Evolutionary conservation across 2,113 vertebrate genomes (phyloP).

Genomic region (Gracilinanus agilis): DNA sequence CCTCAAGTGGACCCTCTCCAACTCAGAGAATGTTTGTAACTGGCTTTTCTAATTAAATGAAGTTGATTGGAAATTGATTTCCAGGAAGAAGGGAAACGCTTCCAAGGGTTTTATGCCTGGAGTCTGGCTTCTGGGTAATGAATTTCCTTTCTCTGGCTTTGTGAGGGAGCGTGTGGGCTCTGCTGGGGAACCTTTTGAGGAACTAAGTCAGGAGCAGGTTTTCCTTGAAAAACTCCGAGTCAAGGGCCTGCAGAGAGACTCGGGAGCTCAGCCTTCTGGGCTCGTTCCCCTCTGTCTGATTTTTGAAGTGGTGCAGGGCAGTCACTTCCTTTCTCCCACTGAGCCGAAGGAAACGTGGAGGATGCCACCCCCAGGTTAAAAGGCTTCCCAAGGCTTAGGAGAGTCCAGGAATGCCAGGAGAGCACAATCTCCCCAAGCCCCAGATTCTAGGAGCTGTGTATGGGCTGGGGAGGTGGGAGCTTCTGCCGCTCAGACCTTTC

Average conservation of each 20-base stretch:
- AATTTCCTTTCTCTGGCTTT: not conserved
- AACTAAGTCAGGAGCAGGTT: not conserved
- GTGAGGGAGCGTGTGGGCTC: not conserved
- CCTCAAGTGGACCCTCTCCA: no score
- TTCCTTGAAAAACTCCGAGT: not conserved
- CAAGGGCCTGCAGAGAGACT: not conserved
- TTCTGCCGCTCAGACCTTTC: not conserved
- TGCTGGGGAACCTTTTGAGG: not conserved
- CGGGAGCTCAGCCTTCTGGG: not conserved
- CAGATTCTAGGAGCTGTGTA: rapidly evolving
- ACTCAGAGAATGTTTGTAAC: not conserved
- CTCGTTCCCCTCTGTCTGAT: not conserved
- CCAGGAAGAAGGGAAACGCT: not conserved
- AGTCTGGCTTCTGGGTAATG: not conserved
- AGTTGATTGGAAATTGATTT: not conserved
- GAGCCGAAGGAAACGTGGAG: not conserved
- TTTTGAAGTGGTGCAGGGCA: not conserved
- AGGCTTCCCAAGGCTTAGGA: not conserved
- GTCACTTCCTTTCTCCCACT: not conserved
- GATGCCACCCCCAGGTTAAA: not conserved
- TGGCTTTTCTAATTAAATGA: no score
- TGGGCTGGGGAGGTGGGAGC: no score
- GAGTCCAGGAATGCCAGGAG: not conserved
- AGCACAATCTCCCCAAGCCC: not conserved
- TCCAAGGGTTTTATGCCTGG: not conserved